Evolutionary conservation across 2,888 invertebrate species (phyloP).

Genomic region (Stomorhina lunata): DNA sequence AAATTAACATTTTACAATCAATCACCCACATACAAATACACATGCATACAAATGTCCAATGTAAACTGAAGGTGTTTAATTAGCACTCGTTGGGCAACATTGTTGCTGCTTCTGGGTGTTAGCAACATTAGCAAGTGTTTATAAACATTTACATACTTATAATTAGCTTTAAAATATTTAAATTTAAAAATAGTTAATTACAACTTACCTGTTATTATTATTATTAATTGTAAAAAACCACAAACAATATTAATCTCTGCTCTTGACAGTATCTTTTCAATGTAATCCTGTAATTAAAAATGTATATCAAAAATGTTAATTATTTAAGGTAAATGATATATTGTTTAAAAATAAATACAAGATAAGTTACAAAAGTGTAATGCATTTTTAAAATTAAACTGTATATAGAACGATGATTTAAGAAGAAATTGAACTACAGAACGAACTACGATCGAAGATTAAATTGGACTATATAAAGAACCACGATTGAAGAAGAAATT

Average conservation of each 20-base stretch:
- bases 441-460: too few relatives aligned
- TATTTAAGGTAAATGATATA: background rate
- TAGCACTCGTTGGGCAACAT: background rate
- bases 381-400: too few relatives aligned
- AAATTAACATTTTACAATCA: background rate
- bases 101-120: slow-evolving; percentile 1
- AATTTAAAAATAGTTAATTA: slow-evolving; percentile 16
- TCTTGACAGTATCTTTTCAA: slow-evolving; percentile 11
- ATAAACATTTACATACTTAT: too few relatives aligned
- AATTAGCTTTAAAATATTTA: slow-evolving; percentile 5
- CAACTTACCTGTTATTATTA: slow-evolving; percentile 18
- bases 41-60: background rate
- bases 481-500: too few relatives aligned
- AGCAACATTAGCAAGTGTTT: background rate
- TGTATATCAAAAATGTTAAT: slow-evolving; percentile 3
- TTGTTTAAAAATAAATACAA: too few relatives aligned
- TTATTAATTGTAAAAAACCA: background rate
- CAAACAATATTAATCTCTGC: background rate
- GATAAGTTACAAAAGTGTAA: too few relatives aligned
- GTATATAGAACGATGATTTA: too few relatives aligned
- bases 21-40: background rate
- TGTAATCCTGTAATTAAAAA: slow-evolving; percentile 48
- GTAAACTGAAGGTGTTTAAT: background rate
- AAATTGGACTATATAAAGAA: too few relatives aligned
- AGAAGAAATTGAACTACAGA: too few relatives aligned